Conservation (phyloP, 2,888 invertebrate species). For the Melangyna quadrimaculata region DNA sequence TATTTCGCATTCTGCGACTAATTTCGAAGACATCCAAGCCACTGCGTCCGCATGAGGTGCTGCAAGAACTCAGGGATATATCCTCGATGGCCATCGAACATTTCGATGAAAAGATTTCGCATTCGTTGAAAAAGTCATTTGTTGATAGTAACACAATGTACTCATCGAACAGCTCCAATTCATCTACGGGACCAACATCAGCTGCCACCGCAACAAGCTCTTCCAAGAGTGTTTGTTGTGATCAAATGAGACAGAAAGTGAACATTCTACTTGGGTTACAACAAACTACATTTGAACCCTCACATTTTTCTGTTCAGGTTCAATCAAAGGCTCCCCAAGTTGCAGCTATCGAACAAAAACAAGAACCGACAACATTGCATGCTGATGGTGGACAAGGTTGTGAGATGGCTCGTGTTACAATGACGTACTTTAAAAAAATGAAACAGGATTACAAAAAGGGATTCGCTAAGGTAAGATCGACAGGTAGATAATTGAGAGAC, state of each 20-base stretch:
- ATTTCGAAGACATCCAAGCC: slow-evolving; percentile 86
- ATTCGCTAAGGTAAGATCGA: slow-evolving; percentile 76
- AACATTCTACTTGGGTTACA: slow-evolving; percentile 62
- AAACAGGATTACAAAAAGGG: slow-evolving; percentile 76
- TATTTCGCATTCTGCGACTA: slow-evolving; percentile 87
- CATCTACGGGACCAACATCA: slow-evolving; percentile 43
- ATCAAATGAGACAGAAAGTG: slow-evolving; percentile 70
- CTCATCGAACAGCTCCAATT: slow-evolving; percentile 40
- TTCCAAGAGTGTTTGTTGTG: slow-evolving; percentile 67
- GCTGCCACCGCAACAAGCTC: slow-evolving; percentile 37
- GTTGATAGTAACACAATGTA: slow-evolving; percentile 68
- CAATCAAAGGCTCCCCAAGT: slow-evolving; percentile 21
- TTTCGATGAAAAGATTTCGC: slow-evolving; percentile 92
- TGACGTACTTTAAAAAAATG: slow-evolving; percentile 74
- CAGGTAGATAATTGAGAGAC: not conserved
- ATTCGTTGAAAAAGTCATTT: slow-evolving; percentile 74
- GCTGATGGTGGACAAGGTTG: slow-evolving; percentile 64
- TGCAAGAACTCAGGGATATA: slow-evolving; percentile 94
- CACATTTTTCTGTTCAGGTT: slow-evolving; percentile 30
- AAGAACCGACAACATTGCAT: slow-evolving; percentile 12
- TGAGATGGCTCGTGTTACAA: slow-evolving; percentile 77
- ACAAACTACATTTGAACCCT: slow-evolving; percentile 48
- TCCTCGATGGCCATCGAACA: slow-evolving; percentile 96
- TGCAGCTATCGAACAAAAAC: slow-evolving; percentile 62
- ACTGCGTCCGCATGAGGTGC: slow-evolving; percentile 89